Base-by-base conservation (phyloP, 2,888 invertebrate genomes). In the Alviniconcha strummeri region DNA sequence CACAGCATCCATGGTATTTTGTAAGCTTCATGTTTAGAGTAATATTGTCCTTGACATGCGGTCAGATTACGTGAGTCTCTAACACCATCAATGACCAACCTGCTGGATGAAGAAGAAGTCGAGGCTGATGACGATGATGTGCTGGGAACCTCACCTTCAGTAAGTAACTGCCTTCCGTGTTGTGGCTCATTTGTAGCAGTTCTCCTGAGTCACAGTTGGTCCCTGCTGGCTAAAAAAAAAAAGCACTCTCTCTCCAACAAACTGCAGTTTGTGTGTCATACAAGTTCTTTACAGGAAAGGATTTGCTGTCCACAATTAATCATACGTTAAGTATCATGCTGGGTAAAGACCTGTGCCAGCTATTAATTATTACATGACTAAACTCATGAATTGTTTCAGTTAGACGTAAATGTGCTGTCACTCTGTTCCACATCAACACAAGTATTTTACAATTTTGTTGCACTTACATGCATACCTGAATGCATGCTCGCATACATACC, bases 11-110 rank as follows among this genome's bases (percentile, higher is more conserved):
- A 36, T 36, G 36, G 36, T 36, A 36, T 36, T 36, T 36, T 36
- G 36, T 36, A 36, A 36, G 36, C 36, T 36, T 36, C 36, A 36
- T 36, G 36, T 36, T 36, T 3, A 36, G 36, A 36, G 36, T 36
- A 36, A 36, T 3, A 36, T 36, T 3, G 36, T 36, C 60, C 81
- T 80, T 74, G 55, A 80, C 71, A 36, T 15, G 4, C 8, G 15
- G 6, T 9, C 84, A 92, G 91, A 85, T 88, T 91, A 77, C 88
- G 89, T 75, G 91, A 91, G 85, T 89, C 90, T 82, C 88, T 89
- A 71, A 91, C 91, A 8, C 92, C 92, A n/a, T 92, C 92, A 15
- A 91, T 90, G 89, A 86, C 90, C 85, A 92, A 92, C 84, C 88
- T 92, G 54, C 87, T 92, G 57, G 91, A 92, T 81, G 90, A 90